These are phyloP conservation scores for Phenacoccus solenopsis DNA, from an alignment of 1,140 invertebrate genomes.

Conservation along the genomic window DNA sequence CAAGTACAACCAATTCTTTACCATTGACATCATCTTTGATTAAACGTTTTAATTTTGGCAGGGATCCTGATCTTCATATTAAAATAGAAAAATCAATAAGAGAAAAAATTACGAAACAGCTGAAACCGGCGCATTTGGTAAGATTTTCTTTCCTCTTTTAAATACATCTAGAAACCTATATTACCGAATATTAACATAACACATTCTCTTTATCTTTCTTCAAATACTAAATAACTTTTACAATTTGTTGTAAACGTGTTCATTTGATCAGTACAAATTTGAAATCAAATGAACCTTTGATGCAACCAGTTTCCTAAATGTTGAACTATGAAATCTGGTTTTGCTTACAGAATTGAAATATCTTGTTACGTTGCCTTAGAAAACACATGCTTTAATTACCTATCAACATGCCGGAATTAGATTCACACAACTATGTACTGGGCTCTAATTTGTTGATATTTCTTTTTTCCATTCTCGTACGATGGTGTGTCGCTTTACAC, in stretches of 20 bases:
- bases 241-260: background rate
- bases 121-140: background rate
- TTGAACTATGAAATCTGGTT: background rate
- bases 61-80: background rate
- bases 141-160: background rate
- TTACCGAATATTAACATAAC: background rate
- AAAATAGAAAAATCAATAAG: too few species aligned
- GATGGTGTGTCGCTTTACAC: conserved; percentile 62
- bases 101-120: too few species aligned
- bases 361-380: background rate
- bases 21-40: too few species aligned
- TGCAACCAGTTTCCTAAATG: too few species aligned
- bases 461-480: conserved; percentile 37
- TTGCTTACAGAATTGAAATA: background rate
- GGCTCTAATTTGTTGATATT: conserved; percentile 18
- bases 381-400: background rate
- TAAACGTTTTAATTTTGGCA: too few species aligned
- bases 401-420: background rate
- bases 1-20: too few species aligned
- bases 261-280: background rate
- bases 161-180: too few species aligned
- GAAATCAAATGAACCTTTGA: too few species aligned
- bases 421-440: background rate
- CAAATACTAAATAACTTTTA: background rate
- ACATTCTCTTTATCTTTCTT: too few species aligned